Conservation (phyloP, 2,113 vertebrate genomes). For the Hirundichthys speculiger region DNA sequence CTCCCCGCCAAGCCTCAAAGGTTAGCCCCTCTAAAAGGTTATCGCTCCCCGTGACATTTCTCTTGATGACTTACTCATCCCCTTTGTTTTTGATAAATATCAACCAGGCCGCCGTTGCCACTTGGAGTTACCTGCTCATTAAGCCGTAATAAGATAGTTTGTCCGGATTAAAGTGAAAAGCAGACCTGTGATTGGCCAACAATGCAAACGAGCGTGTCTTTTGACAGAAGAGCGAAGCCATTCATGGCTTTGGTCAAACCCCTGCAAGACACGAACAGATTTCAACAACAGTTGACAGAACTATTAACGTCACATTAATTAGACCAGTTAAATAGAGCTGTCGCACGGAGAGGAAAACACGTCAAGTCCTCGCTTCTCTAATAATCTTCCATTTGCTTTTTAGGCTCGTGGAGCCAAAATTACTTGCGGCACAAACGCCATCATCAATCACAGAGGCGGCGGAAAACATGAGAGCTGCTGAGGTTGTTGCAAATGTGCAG, state of each 20-base stretch:
- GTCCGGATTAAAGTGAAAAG: constrained; percentile 27
- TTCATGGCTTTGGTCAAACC: not conserved
- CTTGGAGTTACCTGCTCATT: constrained; percentile 42
- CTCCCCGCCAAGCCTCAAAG: constrained; percentile 59
- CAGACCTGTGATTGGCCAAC: constrained; percentile 16
- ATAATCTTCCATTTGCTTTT: constrained; percentile 43
- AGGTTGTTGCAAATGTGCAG: constrained; percentile 38
- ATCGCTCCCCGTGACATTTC: constrained; percentile 70
- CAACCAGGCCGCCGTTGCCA: constrained; percentile 46
- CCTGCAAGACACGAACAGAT: not conserved
- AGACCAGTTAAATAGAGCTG: constrained; percentile 14
- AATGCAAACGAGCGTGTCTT: constrained; percentile 9
- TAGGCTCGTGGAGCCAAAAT: constrained; percentile 26
- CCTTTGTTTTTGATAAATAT: constrained; percentile 67
- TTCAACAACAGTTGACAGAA: not conserved
- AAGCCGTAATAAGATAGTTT: constrained; percentile 31
- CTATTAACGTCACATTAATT: constrained; percentile 43
- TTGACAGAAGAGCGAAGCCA: not conserved
- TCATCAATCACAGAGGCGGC: constrained; percentile 51
- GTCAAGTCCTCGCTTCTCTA: constrained; percentile 37
- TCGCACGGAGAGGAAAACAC: constrained; percentile 14
- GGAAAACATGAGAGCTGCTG: constrained; percentile 36
- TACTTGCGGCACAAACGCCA: constrained; percentile 28
- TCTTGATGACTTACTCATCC: constrained; percentile 63
- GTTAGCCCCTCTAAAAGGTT: constrained; percentile 68